These are phyloP conservation scores for Malurus elegans DNA, from an alignment of 2,113 vertebrate genomes.

Conservation along the genomic window DNA sequence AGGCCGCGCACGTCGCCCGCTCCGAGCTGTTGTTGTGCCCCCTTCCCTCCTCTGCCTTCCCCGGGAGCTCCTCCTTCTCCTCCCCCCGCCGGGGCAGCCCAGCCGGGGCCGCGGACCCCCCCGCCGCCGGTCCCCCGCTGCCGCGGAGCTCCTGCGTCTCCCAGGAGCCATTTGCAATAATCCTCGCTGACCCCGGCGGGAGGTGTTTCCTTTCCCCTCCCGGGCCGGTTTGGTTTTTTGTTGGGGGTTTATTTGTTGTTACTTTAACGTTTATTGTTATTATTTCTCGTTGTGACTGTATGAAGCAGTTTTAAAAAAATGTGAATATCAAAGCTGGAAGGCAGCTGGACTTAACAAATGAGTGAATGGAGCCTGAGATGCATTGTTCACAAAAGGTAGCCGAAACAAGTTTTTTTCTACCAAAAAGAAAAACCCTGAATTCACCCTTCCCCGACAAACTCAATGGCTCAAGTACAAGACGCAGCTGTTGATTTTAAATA, in stretches of 20 bases:
- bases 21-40: background rate
- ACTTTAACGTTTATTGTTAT: conserved; percentile 23
- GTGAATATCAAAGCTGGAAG: conserved; percentile 54
- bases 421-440: conserved; percentile 1
- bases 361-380: conserved; percentile 28
- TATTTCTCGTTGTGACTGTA: conserved; percentile 1
- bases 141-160: conserved; percentile 8
- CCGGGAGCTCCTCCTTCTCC: conserved; percentile 20
- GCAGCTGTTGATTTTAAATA: conserved; percentile 65
- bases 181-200: conserved; percentile 22
- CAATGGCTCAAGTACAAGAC: conserved; percentile 60
- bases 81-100: background rate
- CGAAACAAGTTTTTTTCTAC: conserved; percentile 57
- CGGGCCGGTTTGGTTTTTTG: background rate
- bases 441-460: conserved; percentile 24
- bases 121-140: background rate
- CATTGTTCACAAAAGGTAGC: conserved; percentile 61
- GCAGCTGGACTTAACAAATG: conserved; percentile 20
- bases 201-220: background rate
- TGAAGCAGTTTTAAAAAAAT: conserved; percentile 36
- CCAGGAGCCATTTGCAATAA: conserved; percentile 67
- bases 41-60: background rate
- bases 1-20: background rate
- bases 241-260: background rate
- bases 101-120: background rate